Base-by-base conservation (phyloP, 1,140 invertebrate genomes). In the Microplitis mediator region DNA sequence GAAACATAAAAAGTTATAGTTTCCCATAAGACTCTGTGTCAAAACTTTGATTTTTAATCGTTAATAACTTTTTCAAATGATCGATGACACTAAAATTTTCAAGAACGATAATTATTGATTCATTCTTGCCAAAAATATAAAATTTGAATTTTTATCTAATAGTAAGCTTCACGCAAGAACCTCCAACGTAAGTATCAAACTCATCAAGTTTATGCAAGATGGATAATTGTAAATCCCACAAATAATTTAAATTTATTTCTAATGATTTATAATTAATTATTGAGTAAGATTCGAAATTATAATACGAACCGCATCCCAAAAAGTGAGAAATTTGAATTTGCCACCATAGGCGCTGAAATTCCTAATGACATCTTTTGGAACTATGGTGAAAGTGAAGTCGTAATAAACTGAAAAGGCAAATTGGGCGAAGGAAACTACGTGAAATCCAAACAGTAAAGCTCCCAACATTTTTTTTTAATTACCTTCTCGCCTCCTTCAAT, bases 271-370 rank as follows among this genome's bases (percentile, higher is more conserved):
- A 58, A 39, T 39, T 39, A 58, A 13, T 35, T 14, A 69, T 60
- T 11, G 4, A 35, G 2, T 39, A 39, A 39, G n/a, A 23, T 4
- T 39, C 4, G n/a, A 23, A 51, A 54, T 50, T 65, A 56, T 70
- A 60, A 82, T 85, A 91, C 92, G 90, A 90, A 97, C 94, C 86
- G 91, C 93, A 89, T 95, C 89, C 89, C 94, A 91, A 80, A 93
- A 95, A 31, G 95, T 96, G 69, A 97, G 89, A 86, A 93, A 97
- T 88, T 95, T 96, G 72, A 96, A 92, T 87, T 95, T 96, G 75
- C 93, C 93, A 69, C 91, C 94, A 82, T 85, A 90, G 35, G 82
- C 84, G 50, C 82, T 80, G 67, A 86, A 82, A 67, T 75, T 77
- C 75, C 75, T 88, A 69, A 81, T 80, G 13, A 88, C 86, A 75